phyloP scores from a whole-genome alignment of 2,797 vertebrate species.

The Tenualosa ilisha region DNA sequence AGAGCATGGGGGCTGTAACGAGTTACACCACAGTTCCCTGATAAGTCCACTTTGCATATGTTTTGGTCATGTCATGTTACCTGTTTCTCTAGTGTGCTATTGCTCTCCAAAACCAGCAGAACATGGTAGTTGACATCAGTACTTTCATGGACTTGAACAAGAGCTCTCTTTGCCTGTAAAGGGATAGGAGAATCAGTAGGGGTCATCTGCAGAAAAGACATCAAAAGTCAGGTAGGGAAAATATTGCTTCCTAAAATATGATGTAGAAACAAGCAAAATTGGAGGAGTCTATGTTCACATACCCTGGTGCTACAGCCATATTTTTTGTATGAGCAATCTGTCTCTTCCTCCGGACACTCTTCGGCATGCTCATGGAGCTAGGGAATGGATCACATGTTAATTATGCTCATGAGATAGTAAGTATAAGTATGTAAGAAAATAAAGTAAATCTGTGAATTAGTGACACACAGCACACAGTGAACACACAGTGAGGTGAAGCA shows the following conservation, averaged over 20 bases:
- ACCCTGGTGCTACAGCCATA: conserved; percentile 82
- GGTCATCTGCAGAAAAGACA: too few species aligned
- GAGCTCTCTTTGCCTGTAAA: conserved; percentile 74
- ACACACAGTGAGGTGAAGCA: too few species aligned
- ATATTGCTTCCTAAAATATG: neutral
- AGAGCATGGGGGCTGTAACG: too few species aligned
- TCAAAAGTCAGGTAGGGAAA: neutral
- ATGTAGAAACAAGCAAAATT: neutral
- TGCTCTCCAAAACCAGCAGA: conserved; percentile 84
- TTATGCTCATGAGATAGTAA: too few species aligned
- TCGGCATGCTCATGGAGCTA: conserved; percentile 73
- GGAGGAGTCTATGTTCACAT: conserved; percentile 2
- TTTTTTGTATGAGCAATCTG: conserved; percentile 79
- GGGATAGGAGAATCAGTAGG: too few species aligned
- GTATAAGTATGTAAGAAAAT: too few species aligned
- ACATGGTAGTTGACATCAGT: conserved; percentile 80
- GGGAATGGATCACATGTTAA: neutral
- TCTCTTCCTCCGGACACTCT: conserved; percentile 77
- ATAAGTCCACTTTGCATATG: neutral
- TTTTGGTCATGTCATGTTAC: conserved; percentile 58
- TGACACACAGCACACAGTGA: too few species aligned
- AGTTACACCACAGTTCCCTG: neutral
- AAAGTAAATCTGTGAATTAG: too few species aligned
- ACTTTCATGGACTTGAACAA: conserved; percentile 80
- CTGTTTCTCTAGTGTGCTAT: conserved; percentile 78